A percentile compares a stretch with the other conserved stretches of the same genome.
Conservation (phyloP, 1,140 invertebrate genomes). For the Bombus cullumanus region DNA sequence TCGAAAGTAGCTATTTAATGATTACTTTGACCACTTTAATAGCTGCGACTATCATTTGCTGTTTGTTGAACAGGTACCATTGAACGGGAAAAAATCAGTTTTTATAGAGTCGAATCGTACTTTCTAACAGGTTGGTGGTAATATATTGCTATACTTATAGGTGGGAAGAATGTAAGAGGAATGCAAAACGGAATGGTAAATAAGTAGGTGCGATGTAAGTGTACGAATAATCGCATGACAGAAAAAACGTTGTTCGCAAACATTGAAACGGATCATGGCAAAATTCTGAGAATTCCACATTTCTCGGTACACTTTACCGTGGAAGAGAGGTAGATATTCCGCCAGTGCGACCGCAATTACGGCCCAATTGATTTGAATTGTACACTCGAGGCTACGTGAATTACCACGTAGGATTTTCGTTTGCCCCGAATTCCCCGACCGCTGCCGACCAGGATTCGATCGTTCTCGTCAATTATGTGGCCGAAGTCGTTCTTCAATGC, state of each 20-base stretch:
- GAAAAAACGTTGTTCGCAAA: background rate
- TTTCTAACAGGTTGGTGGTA: background rate
- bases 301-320: constrained; percentile 25
- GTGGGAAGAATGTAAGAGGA: background rate
- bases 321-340: constrained; percentile 10
- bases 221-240: background rate
- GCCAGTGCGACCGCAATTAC: constrained; percentile 45
- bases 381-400: constrained; percentile 15
- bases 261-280: background rate
- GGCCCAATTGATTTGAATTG: constrained; percentile 57
- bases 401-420: background rate
- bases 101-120: background rate
- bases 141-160: background rate
- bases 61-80: background rate
- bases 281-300: constrained; percentile 31
- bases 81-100: too few species aligned
- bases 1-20: background rate
- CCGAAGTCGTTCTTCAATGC: background rate
- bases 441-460: background rate
- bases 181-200: background rate
- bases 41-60: background rate
- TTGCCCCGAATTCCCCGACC: constrained; percentile 13
- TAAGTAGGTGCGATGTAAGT: background rate
- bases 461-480: constrained; percentile 8
- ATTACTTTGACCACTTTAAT: background rate